Evolutionary conservation across 2,113 vertebrate genomes (phyloP).

Genomic region (Conger conger): DNA sequence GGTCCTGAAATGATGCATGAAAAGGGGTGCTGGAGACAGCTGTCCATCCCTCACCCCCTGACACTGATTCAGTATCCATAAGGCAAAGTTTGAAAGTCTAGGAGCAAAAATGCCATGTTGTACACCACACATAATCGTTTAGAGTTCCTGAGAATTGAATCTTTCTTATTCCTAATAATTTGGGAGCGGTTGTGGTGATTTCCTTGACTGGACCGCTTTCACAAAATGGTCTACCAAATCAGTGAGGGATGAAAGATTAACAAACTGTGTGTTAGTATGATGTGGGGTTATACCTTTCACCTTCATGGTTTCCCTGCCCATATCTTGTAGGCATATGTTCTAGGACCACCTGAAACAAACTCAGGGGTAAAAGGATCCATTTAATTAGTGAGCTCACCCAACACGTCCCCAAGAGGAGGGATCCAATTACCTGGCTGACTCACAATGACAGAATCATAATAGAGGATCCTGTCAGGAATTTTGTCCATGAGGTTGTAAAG

Average conservation of each 20-base stretch:
- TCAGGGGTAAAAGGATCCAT: not conserved
- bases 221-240: too few relatives aligned
- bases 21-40: not conserved
- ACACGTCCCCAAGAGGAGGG: not conserved
- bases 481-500: not conserved
- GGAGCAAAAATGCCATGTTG: not conserved
- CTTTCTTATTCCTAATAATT: not conserved
- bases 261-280: too few relatives aligned
- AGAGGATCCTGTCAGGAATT: too few relatives aligned
- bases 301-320: too few relatives aligned
- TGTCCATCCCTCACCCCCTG: too few relatives aligned
- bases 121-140: not conserved
- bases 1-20: slow-evolving; percentile 10
- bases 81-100: not conserved
- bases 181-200: too few relatives aligned
- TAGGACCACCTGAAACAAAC: not conserved
- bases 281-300: too few relatives aligned
- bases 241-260: too few relatives aligned
- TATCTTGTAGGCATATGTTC: not conserved
- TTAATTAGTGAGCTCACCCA: not conserved
- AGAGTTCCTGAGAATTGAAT: not conserved
- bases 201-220: too few relatives aligned
- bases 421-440: too few relatives aligned
- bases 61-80: slow-evolving; percentile 5
- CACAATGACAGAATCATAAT: too few relatives aligned